Evolutionary conservation across 2,888 invertebrate genomes (phyloP).

Genomic region (Byasa hedistus): DNA sequence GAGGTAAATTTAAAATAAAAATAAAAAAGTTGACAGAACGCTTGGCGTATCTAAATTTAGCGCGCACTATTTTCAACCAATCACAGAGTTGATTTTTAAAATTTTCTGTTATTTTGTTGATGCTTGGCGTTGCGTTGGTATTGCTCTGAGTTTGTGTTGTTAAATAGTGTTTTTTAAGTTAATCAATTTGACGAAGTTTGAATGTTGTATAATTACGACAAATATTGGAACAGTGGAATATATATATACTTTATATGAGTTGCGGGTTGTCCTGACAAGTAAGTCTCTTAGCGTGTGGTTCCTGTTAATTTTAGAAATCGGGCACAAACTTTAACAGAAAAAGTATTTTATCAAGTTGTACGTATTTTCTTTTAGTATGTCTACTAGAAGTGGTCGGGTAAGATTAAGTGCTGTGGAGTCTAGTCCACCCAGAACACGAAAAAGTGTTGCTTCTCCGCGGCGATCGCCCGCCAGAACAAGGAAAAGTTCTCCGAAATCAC

Average conservation of each 20-base stretch:
- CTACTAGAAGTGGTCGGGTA: slow-evolving; percentile 67
- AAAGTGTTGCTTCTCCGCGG: slow-evolving; percentile 62
- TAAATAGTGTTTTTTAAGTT: slow-evolving; percentile 22
- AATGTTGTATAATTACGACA: slow-evolving; percentile 9
- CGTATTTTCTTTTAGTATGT: slow-evolving; percentile 54
- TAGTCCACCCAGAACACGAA: slow-evolving; percentile 63
- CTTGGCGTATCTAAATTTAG: slow-evolving; percentile 33
- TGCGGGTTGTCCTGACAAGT: slow-evolving; percentile 38
- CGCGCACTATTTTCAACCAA: slow-evolving; percentile 61
- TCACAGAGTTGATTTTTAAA: slow-evolving; percentile 58
- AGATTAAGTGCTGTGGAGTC: slow-evolving; percentile 56
- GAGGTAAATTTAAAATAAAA: not conserved
- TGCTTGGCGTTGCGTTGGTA: slow-evolving; percentile 54
- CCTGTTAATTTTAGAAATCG: slow-evolving; percentile 59
- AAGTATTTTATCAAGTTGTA: slow-evolving; percentile 5
- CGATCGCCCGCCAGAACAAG: slow-evolving; percentile 70
- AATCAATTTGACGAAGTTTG: slow-evolving; percentile 9
- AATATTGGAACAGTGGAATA: not conserved
- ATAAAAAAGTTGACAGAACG: slow-evolving; percentile 1
- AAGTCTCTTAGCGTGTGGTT: slow-evolving; percentile 63
- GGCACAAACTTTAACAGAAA: slow-evolving; percentile 28
- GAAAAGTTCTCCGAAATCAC: slow-evolving; percentile 63
- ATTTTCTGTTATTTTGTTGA: slow-evolving; percentile 65
- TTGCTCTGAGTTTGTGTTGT: slow-evolving; percentile 46
- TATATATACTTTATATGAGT: slow-evolving; percentile 24